These are phyloP conservation scores for Epinephelus awoara DNA, from an alignment of 2,797 vertebrate genomes.

Conservation along the genomic window DNA sequence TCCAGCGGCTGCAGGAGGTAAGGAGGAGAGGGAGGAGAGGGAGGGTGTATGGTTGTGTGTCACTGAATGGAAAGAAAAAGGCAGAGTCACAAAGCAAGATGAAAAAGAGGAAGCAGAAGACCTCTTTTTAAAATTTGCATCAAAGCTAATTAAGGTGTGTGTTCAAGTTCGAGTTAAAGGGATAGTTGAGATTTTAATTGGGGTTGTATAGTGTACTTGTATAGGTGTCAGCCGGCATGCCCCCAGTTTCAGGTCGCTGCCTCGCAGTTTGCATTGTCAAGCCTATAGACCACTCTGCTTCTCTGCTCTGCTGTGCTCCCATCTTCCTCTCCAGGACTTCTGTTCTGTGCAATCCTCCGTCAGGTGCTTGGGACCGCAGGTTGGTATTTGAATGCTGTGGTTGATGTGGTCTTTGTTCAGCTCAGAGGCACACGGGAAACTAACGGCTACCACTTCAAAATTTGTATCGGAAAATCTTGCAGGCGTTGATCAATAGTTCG, in stretches of 20 bases:
- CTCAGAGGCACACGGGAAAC: slow-evolving; percentile 56
- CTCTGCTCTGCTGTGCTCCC: slow-evolving; percentile 28
- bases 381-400: slow-evolving; percentile 56
- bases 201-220: too few species aligned
- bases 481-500: not conserved
- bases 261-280: not conserved
- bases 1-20: slow-evolving; percentile 94
- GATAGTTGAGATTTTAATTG: too few species aligned
- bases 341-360: slow-evolving; percentile 57
- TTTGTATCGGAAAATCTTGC: not conserved
- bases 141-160: slow-evolving; percentile 25
- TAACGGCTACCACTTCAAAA: slow-evolving; percentile 5
- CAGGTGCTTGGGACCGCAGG: slow-evolving; percentile 57
- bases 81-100: slow-evolving; percentile 4
- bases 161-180: not conserved
- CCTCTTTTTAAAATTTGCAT: not conserved
- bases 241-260: not conserved
- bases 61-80: not conserved
- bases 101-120: not conserved
- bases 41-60: not conserved
- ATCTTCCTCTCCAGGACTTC: slow-evolving; percentile 66
- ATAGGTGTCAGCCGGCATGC: too few species aligned
- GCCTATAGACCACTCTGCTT: slow-evolving; percentile 7
- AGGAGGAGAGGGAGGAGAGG: slow-evolving; percentile 35
- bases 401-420: slow-evolving; percentile 24